Conservation (phyloP, 2,888 invertebrate species). For the Augiades crinisus region DNA sequence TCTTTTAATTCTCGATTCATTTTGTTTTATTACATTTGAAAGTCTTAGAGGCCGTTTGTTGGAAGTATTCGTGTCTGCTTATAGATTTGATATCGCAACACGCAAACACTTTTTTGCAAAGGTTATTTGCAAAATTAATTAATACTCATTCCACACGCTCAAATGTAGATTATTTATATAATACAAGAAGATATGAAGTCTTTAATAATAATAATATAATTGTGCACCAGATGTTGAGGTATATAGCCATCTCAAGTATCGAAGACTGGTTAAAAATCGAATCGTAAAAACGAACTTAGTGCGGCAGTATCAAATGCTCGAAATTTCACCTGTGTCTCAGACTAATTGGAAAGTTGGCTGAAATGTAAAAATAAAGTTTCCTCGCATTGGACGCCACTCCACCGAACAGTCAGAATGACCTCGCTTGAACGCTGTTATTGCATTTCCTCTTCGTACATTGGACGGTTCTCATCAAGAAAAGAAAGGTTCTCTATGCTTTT, state of each 20-base stretch:
- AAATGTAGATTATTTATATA: too few species aligned
- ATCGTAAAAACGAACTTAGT: neutral
- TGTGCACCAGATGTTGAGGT: too few species aligned
- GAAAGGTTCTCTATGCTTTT: slow-evolving; percentile 29
- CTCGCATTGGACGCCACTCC: slow-evolving; percentile 50
- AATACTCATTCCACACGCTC: too few species aligned
- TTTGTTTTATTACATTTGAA: too few species aligned
- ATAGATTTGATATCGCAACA: too few species aligned
- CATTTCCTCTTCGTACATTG: slow-evolving; percentile 39
- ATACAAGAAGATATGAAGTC: too few species aligned
- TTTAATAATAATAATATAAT: too few species aligned
- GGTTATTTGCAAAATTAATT: too few species aligned
- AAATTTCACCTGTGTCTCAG: slow-evolving; percentile 6
- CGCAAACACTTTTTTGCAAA: too few species aligned
- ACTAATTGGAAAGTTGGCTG: slow-evolving; percentile 21
- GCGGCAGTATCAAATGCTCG: slow-evolving; percentile 25
- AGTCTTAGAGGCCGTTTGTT: too few species aligned
- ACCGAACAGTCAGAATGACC: slow-evolving; percentile 38
- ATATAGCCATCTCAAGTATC: neutral
- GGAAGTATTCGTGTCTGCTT: too few species aligned
- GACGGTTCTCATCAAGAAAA: slow-evolving; percentile 31
- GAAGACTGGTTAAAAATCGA: neutral
- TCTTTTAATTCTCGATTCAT: too few species aligned
- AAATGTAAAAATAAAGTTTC: slow-evolving; percentile 39
- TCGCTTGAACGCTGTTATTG: slow-evolving; percentile 48